These are phyloP conservation scores for Drosophila baimaii DNA, from an alignment of 1,140 invertebrate genomes.

Conservation along the genomic window DNA sequence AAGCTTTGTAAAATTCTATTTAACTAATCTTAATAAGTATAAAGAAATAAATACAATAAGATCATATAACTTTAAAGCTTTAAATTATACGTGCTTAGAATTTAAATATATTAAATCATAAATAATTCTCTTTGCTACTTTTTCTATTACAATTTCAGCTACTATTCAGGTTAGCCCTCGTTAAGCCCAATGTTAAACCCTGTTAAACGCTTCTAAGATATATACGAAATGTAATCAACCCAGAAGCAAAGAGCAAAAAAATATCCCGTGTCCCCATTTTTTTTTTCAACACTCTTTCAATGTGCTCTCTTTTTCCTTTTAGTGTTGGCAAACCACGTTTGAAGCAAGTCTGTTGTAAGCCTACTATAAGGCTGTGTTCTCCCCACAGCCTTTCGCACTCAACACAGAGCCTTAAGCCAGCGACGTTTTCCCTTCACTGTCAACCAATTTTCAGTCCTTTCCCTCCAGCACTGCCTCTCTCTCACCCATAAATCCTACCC, in stretches of 20 bases:
- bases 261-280: background rate
- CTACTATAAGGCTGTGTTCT: constrained; percentile 6
- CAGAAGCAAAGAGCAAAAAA: background rate
- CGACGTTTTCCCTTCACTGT: constrained; percentile 16
- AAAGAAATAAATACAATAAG: no score
- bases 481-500: constrained; percentile 32
- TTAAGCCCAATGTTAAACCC: no score
- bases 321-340: constrained; percentile 15
- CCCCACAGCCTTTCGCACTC: constrained; percentile 20
- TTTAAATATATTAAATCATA: no score
- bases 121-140: no score
- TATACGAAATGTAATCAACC: no score
- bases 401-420: background rate
- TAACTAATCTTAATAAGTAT: no score
- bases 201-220: no score
- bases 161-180: no score
- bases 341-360: constrained; percentile 10
- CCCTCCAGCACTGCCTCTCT: constrained; percentile 1
- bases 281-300: background rate
- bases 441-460: constrained; percentile 22
- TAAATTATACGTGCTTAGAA: no score
- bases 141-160: no score
- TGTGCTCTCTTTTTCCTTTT: background rate
- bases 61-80: no score
- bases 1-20: no score